A percentile compares a stretch with the other conserved stretches of the same genome.
phyloP scores from a whole-genome alignment of 2,888 invertebrate species.

The Cheilosia vulpina region DNA sequence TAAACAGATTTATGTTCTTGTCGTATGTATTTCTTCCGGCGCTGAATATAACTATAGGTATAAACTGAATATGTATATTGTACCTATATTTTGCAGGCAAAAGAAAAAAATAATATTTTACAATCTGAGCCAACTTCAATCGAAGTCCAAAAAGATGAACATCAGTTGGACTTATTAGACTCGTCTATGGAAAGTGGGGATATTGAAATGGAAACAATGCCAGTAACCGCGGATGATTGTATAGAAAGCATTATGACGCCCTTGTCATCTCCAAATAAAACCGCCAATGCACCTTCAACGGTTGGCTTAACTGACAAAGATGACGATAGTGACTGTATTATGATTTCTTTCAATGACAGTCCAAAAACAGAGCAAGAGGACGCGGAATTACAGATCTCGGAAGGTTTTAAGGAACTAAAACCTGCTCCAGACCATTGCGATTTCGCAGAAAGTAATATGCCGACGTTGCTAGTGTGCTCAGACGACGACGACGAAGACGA shows the following conservation, averaged over 20 bases:
- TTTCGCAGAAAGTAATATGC: conserved; percentile 76
- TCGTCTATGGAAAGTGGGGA: conserved; percentile 52
- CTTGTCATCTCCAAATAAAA: not conserved
- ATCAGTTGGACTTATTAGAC: not conserved
- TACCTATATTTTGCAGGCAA: not conserved
- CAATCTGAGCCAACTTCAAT: not conserved
- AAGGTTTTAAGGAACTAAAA: not conserved
- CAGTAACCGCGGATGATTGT: conserved; percentile 64
- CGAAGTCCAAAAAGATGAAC: conserved; percentile 1
- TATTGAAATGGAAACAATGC: conserved; percentile 44
- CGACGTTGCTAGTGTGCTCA: conserved; percentile 76
- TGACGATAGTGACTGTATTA: conserved; percentile 62
- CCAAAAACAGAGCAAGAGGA: conserved; percentile 18
- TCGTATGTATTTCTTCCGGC: no score
- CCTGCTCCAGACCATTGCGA: conserved; percentile 1
- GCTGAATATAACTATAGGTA: no score
- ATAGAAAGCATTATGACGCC: conserved; percentile 12
- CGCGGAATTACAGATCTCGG: not conserved
- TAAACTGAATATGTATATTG: not conserved
- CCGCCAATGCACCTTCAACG: not conserved
- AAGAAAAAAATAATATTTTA: not conserved
- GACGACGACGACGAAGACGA: conserved; percentile 76
- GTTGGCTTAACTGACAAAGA: conserved; percentile 17
- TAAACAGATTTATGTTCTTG: no score
- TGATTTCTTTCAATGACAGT: conserved; percentile 59